Evolutionary conservation across 2,797 vertebrate species (phyloP).

Genomic region (Miichthys miiuy): DNA sequence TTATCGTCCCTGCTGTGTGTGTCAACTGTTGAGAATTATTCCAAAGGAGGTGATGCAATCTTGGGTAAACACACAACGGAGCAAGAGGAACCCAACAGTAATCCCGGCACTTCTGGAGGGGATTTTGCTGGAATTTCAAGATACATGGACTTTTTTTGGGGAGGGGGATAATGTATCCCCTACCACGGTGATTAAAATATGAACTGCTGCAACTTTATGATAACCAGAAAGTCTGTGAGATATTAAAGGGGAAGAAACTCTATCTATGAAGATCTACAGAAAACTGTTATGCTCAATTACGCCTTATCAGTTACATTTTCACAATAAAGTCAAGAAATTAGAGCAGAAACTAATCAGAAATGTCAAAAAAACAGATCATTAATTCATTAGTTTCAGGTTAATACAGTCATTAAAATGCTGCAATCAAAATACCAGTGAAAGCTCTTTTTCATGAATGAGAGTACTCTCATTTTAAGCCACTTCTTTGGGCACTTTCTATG

Average conservation of each 20-base stretch:
- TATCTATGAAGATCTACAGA: constrained; percentile 17
- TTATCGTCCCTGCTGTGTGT: constrained; percentile 51
- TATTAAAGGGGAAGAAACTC: constrained; percentile 2
- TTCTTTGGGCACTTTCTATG: constrained; percentile 30
- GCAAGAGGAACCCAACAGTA: constrained; percentile 48
- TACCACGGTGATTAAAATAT: constrained; percentile 47
- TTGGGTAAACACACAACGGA: constrained; percentile 55
- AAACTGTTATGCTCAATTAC: constrained; percentile 10
- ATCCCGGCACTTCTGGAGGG: constrained; percentile 66
- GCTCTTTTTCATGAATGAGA: background rate
- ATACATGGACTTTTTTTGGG: constrained; percentile 38
- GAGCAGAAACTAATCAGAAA: constrained; percentile 9
- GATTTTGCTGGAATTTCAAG: constrained; percentile 55
- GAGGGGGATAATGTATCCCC: constrained; percentile 52
- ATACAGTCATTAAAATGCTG: background rate
- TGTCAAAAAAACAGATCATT: constrained; percentile 2
- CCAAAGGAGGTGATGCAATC: constrained; percentile 67
- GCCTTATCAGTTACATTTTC: constrained; percentile 11
- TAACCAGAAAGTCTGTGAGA: constrained; percentile 42
- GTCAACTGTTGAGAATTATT: constrained; percentile 51
- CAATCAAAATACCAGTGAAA: background rate
- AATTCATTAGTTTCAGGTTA: constrained; percentile 1
- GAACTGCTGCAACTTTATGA: constrained; percentile 51
- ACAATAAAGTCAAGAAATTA: constrained; percentile 16
- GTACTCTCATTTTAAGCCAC: constrained; percentile 12